Conservation (phyloP, 2,888 invertebrate species). For the Dexiosoma caninum region DNA sequence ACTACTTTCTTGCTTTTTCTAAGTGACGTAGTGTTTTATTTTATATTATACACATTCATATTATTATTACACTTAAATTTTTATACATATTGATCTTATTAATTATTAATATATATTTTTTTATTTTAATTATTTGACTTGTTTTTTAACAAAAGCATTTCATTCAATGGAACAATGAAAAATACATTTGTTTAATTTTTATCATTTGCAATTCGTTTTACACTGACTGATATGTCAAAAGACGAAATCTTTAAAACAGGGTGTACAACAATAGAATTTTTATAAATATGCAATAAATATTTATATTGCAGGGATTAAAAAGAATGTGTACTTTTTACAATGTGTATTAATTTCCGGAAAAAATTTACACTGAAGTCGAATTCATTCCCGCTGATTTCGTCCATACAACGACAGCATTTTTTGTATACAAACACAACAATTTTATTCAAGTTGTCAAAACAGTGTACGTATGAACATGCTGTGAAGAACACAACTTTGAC, state of each 20-base stretch:
- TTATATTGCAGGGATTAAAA: too few species aligned
- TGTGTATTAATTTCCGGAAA: too few species aligned
- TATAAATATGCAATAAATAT: too few species aligned
- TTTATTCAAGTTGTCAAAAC: too few species aligned
- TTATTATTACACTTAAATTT: not conserved
- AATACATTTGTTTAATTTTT: constrained; percentile 11
- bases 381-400: too few species aligned
- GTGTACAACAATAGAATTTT: not conserved
- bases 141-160: not conserved
- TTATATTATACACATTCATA: not conserved
- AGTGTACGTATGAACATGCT: too few species aligned
- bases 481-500: too few species aligned
- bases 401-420: too few species aligned
- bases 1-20: constrained; percentile 28
- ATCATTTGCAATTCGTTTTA: constrained; percentile 18
- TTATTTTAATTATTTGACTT: constrained; percentile 1
- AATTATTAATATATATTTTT: too few species aligned
- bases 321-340: too few species aligned
- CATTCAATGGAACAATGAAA: constrained; percentile 21
- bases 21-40: constrained; percentile 54
- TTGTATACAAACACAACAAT: too few species aligned
- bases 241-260: not conserved
- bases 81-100: not conserved
- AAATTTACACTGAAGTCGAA: too few species aligned
- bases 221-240: not conserved